Conservation (phyloP, 1,140 invertebrate species). For the Heliconius melpomene region DNA sequence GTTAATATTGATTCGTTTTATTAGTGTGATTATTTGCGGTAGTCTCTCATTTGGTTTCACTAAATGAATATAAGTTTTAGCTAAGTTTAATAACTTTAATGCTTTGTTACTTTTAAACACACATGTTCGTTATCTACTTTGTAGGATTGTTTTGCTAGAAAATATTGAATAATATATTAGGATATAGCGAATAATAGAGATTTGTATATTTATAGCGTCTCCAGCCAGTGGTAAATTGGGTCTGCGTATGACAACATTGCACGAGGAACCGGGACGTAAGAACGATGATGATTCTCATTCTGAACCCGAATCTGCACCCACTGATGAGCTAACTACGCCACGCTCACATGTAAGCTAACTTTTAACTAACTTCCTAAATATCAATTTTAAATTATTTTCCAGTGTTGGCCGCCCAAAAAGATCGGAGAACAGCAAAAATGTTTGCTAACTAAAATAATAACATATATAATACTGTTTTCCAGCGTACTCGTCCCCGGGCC, state of each 20-base stretch:
- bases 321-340: slow-evolving; percentile 63
- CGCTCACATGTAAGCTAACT: slow-evolving; percentile 44
- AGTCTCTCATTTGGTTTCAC: slow-evolving; percentile 14
- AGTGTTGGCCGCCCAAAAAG: too few species aligned
- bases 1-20: not conserved
- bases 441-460: too few species aligned
- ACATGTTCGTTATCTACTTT: slow-evolving; percentile 9
- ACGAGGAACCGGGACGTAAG: slow-evolving; percentile 87
- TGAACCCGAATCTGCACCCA: slow-evolving; percentile 70
- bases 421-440: too few species aligned
- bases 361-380: not conserved
- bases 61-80: slow-evolving; percentile 21
- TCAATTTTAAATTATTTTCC: too few species aligned
- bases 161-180: not conserved
- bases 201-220: slow-evolving; percentile 83
- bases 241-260: slow-evolving; percentile 94
- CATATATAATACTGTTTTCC: slow-evolving; percentile 10
- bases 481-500: slow-evolving; percentile 69
- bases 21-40: slow-evolving; percentile 17
- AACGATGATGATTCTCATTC: slow-evolving; percentile 78
- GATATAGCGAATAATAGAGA: not conserved
- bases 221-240: slow-evolving; percentile 91
- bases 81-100: not conserved
- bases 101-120: slow-evolving; percentile 21
- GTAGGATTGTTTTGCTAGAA: slow-evolving; percentile 17